Percentiles rank a stretch among this genome's conserved stretches.
Evolutionary conservation across 2,797 vertebrate genomes (phyloP).

Genomic region (Crossoptilon crossoptilon): DNA sequence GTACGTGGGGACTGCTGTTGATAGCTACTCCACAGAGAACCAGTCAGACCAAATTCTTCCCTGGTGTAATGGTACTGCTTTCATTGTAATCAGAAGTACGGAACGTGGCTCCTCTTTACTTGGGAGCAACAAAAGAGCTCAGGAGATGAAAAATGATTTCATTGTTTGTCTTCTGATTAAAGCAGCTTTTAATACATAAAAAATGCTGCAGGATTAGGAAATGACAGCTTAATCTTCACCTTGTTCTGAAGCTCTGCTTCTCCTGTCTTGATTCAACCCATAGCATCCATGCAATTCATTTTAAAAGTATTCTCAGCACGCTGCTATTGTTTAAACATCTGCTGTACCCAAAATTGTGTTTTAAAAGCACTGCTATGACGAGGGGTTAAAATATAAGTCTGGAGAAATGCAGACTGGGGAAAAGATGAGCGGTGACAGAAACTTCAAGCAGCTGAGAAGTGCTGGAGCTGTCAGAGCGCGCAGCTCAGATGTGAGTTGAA

Average conservation of each 20-base stretch:
- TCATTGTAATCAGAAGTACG: neutral
- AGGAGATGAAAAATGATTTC: constrained; percentile 9
- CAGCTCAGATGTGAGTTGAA: constrained; percentile 11
- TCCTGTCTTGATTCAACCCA: neutral
- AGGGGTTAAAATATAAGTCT: constrained; percentile 13
- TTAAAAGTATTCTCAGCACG: neutral
- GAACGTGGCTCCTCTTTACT: neutral
- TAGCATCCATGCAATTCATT: neutral
- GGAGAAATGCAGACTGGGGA: neutral
- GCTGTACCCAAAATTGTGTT: neutral
- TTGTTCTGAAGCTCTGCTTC: constrained; percentile 1
- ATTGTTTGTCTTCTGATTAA: constrained; percentile 11
- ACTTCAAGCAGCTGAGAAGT: neutral
- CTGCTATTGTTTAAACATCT: neutral
- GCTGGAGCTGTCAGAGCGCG: neutral
- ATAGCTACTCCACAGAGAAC: neutral
- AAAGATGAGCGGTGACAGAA: neutral
- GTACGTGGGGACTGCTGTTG: neutral
- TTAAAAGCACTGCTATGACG: neutral
- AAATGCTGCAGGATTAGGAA: constrained; percentile 3
- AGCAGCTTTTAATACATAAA: neutral
- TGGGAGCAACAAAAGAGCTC: neutral
- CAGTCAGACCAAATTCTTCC: neutral
- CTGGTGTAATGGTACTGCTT: neutral
- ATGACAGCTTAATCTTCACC: neutral